phyloP scores from a whole-genome alignment of 2,797 vertebrate genomes.

The Leontopithecus rosalia region DNA sequence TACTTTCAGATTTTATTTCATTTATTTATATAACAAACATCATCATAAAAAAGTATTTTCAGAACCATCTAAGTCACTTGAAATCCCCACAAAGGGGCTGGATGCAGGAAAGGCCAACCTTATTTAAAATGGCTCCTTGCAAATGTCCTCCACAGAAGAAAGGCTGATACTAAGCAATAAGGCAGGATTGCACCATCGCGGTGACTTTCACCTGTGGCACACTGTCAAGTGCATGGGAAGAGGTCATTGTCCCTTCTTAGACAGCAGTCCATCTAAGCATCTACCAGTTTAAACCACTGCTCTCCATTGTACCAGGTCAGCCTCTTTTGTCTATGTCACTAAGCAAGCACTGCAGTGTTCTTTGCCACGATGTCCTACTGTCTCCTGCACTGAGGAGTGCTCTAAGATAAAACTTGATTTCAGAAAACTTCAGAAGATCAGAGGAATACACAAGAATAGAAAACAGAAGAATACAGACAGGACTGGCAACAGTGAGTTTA shows the following conservation, averaged over 20 bases:
- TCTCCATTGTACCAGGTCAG: background rate
- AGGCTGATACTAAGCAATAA: background rate
- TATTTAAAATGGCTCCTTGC: background rate
- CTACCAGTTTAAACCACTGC: background rate
- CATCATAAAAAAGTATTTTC: background rate
- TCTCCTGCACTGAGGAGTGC: background rate
- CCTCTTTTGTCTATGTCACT: background rate
- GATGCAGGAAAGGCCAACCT: background rate
- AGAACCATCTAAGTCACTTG: background rate
- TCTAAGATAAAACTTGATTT: background rate
- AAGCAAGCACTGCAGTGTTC: background rate
- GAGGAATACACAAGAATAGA: background rate
- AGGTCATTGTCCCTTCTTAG: background rate
- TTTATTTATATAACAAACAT: conserved; percentile 9
- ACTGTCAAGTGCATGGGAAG: background rate
- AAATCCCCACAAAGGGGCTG: background rate
- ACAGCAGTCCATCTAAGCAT: background rate
- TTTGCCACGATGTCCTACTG: background rate
- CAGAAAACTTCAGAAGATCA: background rate
- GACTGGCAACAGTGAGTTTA: background rate
- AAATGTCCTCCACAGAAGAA: background rate
- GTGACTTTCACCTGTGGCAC: background rate
- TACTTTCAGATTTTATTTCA: conserved; percentile 5
- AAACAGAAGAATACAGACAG: background rate
- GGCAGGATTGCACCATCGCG: too few relatives aligned